Conservation (phyloP, 2,113 vertebrate genomes). For the Erinaceus europaeus region DNA sequence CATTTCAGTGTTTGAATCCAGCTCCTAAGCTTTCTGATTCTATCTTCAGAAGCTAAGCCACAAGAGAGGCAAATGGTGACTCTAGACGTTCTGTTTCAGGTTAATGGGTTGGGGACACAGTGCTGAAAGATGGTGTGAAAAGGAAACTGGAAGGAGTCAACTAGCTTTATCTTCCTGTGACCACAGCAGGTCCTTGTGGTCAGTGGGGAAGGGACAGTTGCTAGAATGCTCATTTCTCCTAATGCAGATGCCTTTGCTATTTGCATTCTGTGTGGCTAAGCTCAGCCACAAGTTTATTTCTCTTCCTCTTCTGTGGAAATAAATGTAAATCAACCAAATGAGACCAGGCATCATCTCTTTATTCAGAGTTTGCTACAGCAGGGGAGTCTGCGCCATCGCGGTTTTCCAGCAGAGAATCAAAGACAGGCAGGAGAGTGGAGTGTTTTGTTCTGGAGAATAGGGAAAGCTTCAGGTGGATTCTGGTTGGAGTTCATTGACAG, state of each 20-base stretch:
- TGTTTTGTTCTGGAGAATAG: not conserved
- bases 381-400: not conserved
- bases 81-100: not conserved
- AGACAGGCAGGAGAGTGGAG: not conserved
- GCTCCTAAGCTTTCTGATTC: not conserved
- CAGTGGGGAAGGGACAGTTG: not conserved
- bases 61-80: not conserved
- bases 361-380: not conserved
- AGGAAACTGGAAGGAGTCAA: slow-evolving; percentile 15
- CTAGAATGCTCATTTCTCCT: not conserved
- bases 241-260: not conserved
- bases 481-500: not conserved
- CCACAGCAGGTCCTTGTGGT: not conserved
- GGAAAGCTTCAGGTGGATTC: not conserved
- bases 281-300: not conserved
- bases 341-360: not conserved
- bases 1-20: not conserved
- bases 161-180: not conserved
- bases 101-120: not conserved
- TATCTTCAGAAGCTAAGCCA: not conserved
- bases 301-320: not conserved
- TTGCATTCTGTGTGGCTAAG: not conserved
- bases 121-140: not conserved
- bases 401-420: not conserved
- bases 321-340: slow-evolving; percentile 2